These are phyloP conservation scores for Parambassis ranga DNA, from an alignment of 2,797 vertebrate genomes.

Conservation along the genomic window DNA sequence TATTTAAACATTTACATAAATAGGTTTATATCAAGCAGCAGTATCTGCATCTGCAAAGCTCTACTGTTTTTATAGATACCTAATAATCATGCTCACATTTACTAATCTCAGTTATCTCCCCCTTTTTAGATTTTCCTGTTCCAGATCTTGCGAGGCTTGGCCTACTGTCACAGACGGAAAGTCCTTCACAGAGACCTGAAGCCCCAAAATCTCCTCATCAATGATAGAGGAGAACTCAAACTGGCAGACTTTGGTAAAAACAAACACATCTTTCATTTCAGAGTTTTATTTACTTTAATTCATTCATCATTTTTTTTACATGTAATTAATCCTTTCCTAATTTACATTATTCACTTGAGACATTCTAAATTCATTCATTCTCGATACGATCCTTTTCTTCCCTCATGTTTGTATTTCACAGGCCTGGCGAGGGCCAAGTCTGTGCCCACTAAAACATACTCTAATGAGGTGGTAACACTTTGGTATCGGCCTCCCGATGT, in stretches of 20 bases:
- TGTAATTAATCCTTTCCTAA: not conserved
- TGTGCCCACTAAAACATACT: slow-evolving; percentile 96
- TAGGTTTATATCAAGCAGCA: not conserved
- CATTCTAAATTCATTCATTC: too few relatives aligned
- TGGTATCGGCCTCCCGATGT: slow-evolving; percentile 97
- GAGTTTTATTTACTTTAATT: not conserved
- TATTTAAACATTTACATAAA: not conserved
- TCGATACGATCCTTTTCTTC: slow-evolving; percentile 16
- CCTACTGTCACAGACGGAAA: slow-evolving; percentile 82
- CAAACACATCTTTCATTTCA: not conserved
- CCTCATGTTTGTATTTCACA: slow-evolving; percentile 36
- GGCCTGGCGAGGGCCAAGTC: slow-evolving; percentile 89
- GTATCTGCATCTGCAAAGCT: not conserved
- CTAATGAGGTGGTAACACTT: slow-evolving; percentile 95
- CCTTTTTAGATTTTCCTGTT: slow-evolving; percentile 78
- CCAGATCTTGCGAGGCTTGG: slow-evolving; percentile 82
- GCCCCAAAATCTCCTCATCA: slow-evolving; percentile 85
- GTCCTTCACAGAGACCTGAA: slow-evolving; percentile 84
- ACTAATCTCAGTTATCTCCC: not conserved
- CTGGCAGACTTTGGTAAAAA: slow-evolving; percentile 82
- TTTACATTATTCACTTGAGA: too few relatives aligned
- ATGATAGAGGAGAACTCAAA: slow-evolving; percentile 83
- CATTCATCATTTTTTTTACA: not conserved
- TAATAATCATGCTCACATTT: not conserved
- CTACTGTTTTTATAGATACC: not conserved